These are phyloP conservation scores for Cyphomyrmex costatus DNA, from an alignment of 1,140 invertebrate species.

Conservation along the genomic window DNA sequence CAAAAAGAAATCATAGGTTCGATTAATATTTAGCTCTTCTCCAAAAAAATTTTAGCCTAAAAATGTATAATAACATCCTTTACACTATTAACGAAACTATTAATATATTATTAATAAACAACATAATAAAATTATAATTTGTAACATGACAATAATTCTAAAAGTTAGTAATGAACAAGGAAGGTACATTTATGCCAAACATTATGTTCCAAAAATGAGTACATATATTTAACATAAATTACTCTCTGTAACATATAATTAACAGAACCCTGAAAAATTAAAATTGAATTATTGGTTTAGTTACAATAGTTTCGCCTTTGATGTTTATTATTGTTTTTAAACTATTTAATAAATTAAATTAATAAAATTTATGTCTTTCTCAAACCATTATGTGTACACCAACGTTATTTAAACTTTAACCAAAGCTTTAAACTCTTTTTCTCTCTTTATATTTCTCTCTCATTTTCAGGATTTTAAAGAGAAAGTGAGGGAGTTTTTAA, in stretches of 20 bases:
- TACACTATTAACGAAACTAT: neutral
- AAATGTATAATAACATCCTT: neutral
- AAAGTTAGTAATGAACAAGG: slow-evolving; percentile 5
- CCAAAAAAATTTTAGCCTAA: neutral
- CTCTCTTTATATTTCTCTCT: no score
- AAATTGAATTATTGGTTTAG: neutral
- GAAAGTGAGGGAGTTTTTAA: no score
- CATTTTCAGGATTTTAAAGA: no score
- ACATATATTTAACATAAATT: neutral
- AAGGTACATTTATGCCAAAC: neutral
- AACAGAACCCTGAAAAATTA: neutral
- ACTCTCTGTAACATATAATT: neutral
- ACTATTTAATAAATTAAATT: neutral
- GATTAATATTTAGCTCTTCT: neutral
- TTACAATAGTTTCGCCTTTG: neutral
- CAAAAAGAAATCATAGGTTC: neutral
- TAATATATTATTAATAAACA: slow-evolving; percentile 15
- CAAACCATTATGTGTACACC: neutral
- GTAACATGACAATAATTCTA: slow-evolving; percentile 3
- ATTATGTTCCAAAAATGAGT: neutral
- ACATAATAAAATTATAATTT: slow-evolving; percentile 12
- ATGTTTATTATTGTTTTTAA: neutral
- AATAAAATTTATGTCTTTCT: neutral
- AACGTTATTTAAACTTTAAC: no score
- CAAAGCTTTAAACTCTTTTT: no score